phyloP scores from a whole-genome alignment of 2,888 invertebrate species.

The Cephus nigrinus region DNA sequence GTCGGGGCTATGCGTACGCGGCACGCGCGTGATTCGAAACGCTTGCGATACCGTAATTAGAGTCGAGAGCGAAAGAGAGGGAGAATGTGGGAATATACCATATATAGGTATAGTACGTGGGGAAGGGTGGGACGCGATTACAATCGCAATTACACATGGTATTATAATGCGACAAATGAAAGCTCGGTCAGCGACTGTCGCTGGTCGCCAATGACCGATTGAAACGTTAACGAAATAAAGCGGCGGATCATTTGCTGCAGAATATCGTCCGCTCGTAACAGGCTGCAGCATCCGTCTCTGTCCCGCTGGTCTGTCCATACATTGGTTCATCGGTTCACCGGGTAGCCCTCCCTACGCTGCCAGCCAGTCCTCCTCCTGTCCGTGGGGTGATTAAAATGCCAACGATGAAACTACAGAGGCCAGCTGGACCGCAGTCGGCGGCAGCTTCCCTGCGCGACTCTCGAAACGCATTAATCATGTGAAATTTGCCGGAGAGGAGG shows the following conservation, averaged over 20 bases:
- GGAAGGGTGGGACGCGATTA: no score
- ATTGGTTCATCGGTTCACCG: conserved; percentile 16
- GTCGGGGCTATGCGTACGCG: no score
- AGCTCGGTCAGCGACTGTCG: no score
- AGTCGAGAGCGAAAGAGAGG: no score
- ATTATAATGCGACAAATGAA: no score
- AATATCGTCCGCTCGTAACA: conserved; percentile 16
- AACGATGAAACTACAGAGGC: conserved; percentile 3
- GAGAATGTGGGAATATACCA: no score
- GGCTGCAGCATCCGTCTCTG: no score
- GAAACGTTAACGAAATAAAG: conserved; percentile 53
- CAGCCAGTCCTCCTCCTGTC: conserved; percentile 19
- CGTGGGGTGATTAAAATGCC: conserved; percentile 36
- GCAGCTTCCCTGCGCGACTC: background rate
- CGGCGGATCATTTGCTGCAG: conserved; percentile 41
- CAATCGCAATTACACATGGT: no score
- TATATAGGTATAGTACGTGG: no score
- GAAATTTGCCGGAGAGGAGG: conserved; percentile 46
- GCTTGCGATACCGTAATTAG: no score
- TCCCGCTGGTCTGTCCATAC: conserved; percentile 8
- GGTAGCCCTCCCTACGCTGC: background rate
- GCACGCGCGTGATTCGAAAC: no score
- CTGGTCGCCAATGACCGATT: conserved; percentile 43
- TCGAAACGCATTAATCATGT: conserved; percentile 53
- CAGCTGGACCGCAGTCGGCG: background rate